Conservation (phyloP, 2,888 invertebrate species). For the Perdita meconis region DNA sequence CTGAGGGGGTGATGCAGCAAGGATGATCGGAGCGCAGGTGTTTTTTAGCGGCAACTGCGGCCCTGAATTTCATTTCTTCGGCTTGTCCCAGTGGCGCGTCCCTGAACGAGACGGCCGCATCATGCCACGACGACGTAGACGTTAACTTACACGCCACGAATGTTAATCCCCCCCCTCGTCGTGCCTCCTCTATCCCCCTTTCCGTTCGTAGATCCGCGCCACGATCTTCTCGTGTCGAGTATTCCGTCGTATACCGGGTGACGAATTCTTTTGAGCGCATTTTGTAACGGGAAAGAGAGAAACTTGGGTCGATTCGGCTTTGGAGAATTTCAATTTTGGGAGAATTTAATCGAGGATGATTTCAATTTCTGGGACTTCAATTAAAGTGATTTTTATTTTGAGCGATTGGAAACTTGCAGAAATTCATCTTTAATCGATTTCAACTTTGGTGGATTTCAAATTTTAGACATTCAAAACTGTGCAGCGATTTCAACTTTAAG, state of each 20-base stretch:
- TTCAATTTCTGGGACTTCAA: too few relatives aligned
- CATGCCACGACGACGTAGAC: constrained; percentile 57
- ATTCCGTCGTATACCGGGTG: constrained; percentile 50
- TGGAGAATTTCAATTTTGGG: too few relatives aligned
- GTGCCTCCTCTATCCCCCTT: constrained; percentile 53
- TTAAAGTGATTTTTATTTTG: too few relatives aligned
- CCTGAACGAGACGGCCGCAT: constrained; percentile 46
- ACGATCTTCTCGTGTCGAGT: constrained; percentile 45
- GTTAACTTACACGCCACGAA: constrained; percentile 72
- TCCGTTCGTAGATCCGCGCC: constrained; percentile 35
- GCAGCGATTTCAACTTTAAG: too few relatives aligned
- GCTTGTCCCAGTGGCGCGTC: constrained; percentile 22
- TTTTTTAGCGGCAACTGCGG: constrained; percentile 8
- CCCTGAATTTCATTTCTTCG: constrained; percentile 41
- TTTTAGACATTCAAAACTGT: too few relatives aligned
- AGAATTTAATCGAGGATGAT: too few relatives aligned
- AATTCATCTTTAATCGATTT: too few relatives aligned
- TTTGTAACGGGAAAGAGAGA: too few relatives aligned
- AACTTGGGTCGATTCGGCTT: not conserved
- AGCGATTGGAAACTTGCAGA: too few relatives aligned
- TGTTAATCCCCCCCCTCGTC: constrained; percentile 70
- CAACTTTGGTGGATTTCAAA: too few relatives aligned
- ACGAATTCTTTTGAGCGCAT: constrained; percentile 1
- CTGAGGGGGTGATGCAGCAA: too few relatives aligned
- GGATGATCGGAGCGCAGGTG: too few relatives aligned